phyloP scores from a whole-genome alignment of 2,797 vertebrate species.

The Phoxinus dragarum region DNA sequence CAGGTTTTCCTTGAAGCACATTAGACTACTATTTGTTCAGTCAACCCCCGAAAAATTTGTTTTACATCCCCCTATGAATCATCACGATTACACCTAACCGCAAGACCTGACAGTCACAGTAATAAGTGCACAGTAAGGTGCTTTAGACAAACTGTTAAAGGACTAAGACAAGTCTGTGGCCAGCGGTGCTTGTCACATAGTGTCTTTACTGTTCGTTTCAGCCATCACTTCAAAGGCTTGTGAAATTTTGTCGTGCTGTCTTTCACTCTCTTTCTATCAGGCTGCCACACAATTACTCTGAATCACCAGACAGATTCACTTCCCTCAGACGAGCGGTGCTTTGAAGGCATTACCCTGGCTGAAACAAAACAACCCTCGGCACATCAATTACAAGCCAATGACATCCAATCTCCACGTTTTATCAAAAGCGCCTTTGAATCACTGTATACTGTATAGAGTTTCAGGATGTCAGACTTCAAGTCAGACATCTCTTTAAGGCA shows the following conservation, averaged over 20 bases:
- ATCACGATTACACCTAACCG: background rate
- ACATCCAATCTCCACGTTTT: slow-evolving; percentile 52
- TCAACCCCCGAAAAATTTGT: background rate
- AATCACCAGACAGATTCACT: slow-evolving; percentile 58
- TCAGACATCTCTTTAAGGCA: slow-evolving; percentile 52
- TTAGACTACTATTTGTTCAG: background rate
- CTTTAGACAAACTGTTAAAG: slow-evolving; percentile 4
- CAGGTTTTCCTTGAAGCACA: background rate
- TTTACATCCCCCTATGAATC: background rate
- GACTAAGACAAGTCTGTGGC: background rate
- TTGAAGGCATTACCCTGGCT: slow-evolving; percentile 43
- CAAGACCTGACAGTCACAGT: background rate
- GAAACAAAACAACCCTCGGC: slow-evolving; percentile 43
- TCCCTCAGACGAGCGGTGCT: slow-evolving; percentile 45
- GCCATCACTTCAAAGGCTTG: slow-evolving; percentile 22
- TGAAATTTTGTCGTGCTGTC: slow-evolving; percentile 31
- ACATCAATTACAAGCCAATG: slow-evolving; percentile 59
- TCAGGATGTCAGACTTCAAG: slow-evolving; percentile 53
- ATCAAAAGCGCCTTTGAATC: slow-evolving; percentile 58
- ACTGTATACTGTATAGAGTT: slow-evolving; percentile 47
- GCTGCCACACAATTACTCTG: slow-evolving; percentile 51
- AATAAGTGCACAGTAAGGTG: background rate
- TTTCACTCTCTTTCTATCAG: slow-evolving; percentile 42
- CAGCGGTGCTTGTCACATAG: background rate
- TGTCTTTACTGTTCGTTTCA: slow-evolving; percentile 26